Conservation (phyloP, 2,113 vertebrate genomes). For the Trematocara stigmaticum region DNA sequence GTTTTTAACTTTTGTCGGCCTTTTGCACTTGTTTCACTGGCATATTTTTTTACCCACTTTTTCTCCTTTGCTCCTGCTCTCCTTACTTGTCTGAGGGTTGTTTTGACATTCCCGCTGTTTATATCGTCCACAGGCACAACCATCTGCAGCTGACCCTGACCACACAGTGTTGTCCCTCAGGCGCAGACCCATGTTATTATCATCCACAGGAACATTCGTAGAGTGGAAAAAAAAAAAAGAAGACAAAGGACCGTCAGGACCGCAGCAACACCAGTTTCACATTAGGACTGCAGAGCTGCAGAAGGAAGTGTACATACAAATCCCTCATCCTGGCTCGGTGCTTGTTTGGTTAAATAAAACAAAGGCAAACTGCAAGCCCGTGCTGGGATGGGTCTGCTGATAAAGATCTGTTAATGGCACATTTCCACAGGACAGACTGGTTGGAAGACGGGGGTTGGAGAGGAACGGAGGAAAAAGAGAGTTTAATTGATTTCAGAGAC, state of each 20-base stretch:
- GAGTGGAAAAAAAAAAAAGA: constrained; percentile 31
- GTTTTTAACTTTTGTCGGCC: background rate
- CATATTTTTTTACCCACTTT: background rate
- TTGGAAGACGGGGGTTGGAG: background rate
- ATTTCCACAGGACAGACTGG: constrained; percentile 40
- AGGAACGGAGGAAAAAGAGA: background rate
- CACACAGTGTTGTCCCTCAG: constrained; percentile 36
- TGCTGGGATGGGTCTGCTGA: constrained; percentile 50
- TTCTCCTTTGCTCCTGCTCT: background rate
- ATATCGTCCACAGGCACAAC: constrained; percentile 41
- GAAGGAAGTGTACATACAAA: constrained; percentile 26
- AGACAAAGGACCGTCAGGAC: constrained; percentile 40
- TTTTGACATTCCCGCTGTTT: constrained; percentile 59
- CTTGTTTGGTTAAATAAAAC: constrained; percentile 55
- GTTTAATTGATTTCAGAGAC: background rate
- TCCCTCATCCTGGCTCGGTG: constrained; percentile 48
- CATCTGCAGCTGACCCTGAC: constrained; percentile 46
- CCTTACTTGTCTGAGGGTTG: constrained; percentile 33
- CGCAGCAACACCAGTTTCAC: constrained; percentile 46
- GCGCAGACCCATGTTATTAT: constrained; percentile 43
- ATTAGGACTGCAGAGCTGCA: constrained; percentile 27
- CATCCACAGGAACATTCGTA: constrained; percentile 34
- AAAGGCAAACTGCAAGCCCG: constrained; percentile 42
- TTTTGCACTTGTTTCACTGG: background rate
- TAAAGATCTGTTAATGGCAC: constrained; percentile 61